Percentiles rank a stretch among this genome's conserved stretches.
These are phyloP conservation scores for Hirtodrosophila cameraria DNA, from an alignment of 2,888 invertebrate genomes.

Conservation along the genomic window DNA sequence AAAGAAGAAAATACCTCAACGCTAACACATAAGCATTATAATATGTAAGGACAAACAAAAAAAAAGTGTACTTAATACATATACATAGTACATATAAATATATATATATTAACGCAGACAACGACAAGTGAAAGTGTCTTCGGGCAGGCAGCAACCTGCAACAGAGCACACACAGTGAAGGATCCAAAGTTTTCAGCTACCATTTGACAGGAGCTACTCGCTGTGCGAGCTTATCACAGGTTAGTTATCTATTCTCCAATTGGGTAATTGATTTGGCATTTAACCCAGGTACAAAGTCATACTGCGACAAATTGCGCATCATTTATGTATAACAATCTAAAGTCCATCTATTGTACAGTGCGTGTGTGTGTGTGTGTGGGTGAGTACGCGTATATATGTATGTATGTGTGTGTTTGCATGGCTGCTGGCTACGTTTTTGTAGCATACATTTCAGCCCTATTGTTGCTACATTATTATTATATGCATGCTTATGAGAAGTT, in stretches of 20 bases:
- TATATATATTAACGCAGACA: constrained; percentile 35
- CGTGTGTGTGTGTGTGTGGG: constrained; percentile 13
- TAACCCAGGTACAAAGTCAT: constrained; percentile 4
- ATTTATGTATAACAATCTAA: constrained; percentile 73
- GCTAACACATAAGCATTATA: constrained; percentile 2
- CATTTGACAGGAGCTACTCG: constrained; percentile 25
- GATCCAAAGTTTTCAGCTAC: constrained; percentile 3
- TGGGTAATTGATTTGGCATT: constrained; percentile 40
- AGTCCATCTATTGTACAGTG: constrained; percentile 38
- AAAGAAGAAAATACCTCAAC: no score
- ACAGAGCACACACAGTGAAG: constrained; percentile 12
- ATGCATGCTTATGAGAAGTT: constrained; percentile 1
- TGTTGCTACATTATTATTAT: constrained; percentile 6
- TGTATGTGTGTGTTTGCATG: constrained; percentile 14
- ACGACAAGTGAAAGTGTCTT: constrained; percentile 51
- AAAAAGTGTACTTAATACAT: constrained; percentile 30
- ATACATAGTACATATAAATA: neutral
- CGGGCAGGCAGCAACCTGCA: constrained; percentile 29
- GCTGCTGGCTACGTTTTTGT: constrained; percentile 14
- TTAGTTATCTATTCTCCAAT: constrained; percentile 30
- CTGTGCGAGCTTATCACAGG: constrained; percentile 45
- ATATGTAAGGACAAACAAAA: constrained; percentile 24
- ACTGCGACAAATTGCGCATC: constrained; percentile 45
- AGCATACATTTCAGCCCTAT: constrained; percentile 27
- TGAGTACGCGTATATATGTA: constrained; percentile 15